phyloP scores from a whole-genome alignment of 2,888 invertebrate species.

The Troides aeacus region DNA sequence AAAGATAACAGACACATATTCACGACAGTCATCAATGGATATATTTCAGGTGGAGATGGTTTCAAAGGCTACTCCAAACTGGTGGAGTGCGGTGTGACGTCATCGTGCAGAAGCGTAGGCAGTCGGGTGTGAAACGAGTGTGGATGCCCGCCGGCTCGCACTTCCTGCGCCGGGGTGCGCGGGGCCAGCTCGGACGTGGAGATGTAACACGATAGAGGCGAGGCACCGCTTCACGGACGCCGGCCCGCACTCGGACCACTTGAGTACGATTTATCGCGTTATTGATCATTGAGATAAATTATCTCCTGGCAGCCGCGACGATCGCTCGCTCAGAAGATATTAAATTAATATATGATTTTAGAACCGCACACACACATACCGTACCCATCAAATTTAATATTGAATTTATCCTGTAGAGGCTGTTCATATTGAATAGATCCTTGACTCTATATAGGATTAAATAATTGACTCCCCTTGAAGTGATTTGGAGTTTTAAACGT shows the following conservation, averaged over 20 bases:
- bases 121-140: constrained; percentile 16
- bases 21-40: too few relatives aligned
- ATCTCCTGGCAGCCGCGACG: not conserved
- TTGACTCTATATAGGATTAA: too few relatives aligned
- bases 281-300: constrained; percentile 12
- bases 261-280: constrained; percentile 24
- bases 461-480: too few relatives aligned
- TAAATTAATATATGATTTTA: too few relatives aligned
- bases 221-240: constrained; percentile 12
- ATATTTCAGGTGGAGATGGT: too few relatives aligned
- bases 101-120: not conserved
- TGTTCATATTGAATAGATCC: too few relatives aligned
- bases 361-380: too few relatives aligned
- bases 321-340: not conserved
- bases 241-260: constrained; percentile 18
- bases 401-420: too few relatives aligned
- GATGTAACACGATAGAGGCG: constrained; percentile 26
- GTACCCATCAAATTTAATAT: too few relatives aligned
- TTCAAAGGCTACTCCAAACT: too few relatives aligned
- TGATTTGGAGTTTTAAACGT: too few relatives aligned
- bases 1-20: too few relatives aligned
- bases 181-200: constrained; percentile 11
- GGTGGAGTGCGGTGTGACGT: not conserved
- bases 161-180: constrained; percentile 18
- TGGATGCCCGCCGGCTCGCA: constrained; percentile 10